A percentile compares a stretch with the other conserved stretches of the same genome.
Evolutionary conservation across 37 sponge, comb jelly and placozoan genomes (phyloP).

Genomic region (Chondrosia reniformis): DNA sequence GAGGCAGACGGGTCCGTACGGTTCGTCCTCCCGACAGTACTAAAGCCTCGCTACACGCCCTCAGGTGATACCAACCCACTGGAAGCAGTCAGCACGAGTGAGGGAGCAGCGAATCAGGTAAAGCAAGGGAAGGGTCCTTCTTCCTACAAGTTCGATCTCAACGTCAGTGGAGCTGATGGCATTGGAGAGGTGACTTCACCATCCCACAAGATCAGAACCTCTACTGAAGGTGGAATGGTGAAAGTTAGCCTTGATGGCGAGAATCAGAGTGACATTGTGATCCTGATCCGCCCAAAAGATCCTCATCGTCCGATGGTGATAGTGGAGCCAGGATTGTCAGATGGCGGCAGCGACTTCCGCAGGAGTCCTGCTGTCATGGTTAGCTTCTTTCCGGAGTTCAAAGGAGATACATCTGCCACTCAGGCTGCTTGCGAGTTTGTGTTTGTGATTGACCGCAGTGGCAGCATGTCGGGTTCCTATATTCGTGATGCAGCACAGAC

Average conservation of each 20-base stretch:
- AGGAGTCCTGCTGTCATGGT: conserved; percentile 48
- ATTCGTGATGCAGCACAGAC: conserved; percentile 64
- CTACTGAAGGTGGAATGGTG: background rate
- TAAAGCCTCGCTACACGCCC: conserved; percentile 49
- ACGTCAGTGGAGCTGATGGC: background rate
- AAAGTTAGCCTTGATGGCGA: background rate
- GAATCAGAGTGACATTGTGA: conserved; percentile 46
- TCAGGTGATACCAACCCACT: conserved; percentile 29
- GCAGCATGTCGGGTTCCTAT: conserved; percentile 67
- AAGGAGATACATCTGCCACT: background rate
- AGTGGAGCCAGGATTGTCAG: conserved; percentile 28
- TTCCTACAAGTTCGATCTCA: conserved; percentile 32
- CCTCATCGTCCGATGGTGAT: conserved; percentile 26
- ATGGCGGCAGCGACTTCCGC: conserved; percentile 19
- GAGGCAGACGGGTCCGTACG: conserved; percentile 39
- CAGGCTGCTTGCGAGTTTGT: conserved; percentile 63
- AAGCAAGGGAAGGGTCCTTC: conserved; percentile 24
- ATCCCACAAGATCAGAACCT: conserved; percentile 34
- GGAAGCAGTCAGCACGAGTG: background rate
- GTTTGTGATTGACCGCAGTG: conserved; percentile 73
- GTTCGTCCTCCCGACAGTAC: conserved; percentile 40
- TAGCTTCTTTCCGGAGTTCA: conserved; percentile 60
- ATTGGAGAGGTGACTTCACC: conserved; percentile 49
- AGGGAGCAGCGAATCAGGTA: conserved; percentile 10
- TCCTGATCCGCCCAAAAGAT: conserved; percentile 33